Evolutionary conservation across 2,797 vertebrate species (phyloP).

Genomic region (Enteromius viviparus): DNA sequence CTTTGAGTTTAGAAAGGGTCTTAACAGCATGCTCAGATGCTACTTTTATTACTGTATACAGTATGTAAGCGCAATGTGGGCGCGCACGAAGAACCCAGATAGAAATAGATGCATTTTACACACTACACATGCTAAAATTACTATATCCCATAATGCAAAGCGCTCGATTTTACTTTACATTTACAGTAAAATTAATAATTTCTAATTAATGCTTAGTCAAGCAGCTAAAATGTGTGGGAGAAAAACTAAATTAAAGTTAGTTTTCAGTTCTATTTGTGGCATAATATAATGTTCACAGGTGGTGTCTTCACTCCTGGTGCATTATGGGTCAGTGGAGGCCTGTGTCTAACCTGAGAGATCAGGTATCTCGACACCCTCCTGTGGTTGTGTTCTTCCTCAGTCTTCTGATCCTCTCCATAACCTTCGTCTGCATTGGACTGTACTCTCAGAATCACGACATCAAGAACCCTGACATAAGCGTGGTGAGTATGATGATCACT

Average conservation of each 20-base stretch:
- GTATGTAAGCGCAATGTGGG: neutral
- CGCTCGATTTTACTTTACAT: neutral
- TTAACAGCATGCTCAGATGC: neutral
- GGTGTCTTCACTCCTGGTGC: neutral
- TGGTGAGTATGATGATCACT: constrained; percentile 64
- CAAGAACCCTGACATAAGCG: constrained; percentile 74
- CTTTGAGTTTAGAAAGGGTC: neutral
- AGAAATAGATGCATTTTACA: neutral
- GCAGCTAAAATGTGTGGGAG: neutral
- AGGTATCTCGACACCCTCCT: constrained; percentile 73
- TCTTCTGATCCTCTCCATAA: constrained; percentile 71
- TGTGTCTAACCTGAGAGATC: constrained; percentile 69
- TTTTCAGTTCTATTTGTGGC: no score
- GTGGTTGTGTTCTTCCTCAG: constrained; percentile 76
- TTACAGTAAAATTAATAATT: neutral
- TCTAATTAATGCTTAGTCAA: neutral
- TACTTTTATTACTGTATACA: neutral
- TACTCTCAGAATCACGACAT: constrained; percentile 73
- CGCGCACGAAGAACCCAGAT: neutral
- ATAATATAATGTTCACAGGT: no score
- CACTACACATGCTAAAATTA: neutral
- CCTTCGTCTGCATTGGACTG: constrained; percentile 71
- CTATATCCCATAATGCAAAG: neutral
- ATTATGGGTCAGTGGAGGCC: constrained; percentile 75
- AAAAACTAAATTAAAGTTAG: neutral